These are phyloP conservation scores for Mastomys natalensis DNA, from an alignment of 2,113 vertebrate species.

Conservation along the genomic window DNA sequence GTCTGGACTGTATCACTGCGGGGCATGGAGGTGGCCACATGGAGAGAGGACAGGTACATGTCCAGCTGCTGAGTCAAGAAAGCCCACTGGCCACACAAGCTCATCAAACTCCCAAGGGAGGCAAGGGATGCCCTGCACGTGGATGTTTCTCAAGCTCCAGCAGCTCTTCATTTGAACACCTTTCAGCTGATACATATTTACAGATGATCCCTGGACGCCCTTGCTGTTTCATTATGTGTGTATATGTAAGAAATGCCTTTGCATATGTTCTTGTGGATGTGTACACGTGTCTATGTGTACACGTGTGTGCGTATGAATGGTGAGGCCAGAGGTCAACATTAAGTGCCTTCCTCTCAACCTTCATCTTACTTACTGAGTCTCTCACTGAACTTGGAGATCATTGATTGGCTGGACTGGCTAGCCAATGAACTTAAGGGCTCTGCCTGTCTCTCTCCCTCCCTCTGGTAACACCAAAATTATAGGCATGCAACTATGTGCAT, in stretches of 20 bases:
- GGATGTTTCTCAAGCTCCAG: neutral
- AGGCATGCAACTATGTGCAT: neutral
- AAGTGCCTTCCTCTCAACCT: neutral
- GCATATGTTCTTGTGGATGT: neutral
- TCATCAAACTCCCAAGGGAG: neutral
- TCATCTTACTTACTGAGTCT: neutral
- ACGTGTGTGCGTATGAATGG: too few species aligned
- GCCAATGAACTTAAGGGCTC: neutral
- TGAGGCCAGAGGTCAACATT: neutral
- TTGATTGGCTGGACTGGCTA: neutral
- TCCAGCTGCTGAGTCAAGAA: neutral
- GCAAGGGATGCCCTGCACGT: neutral
- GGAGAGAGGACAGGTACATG: neutral
- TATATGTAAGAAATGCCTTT: neutral
- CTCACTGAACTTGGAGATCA: neutral
- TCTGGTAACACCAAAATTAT: neutral
- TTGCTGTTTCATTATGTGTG: neutral
- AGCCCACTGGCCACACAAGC: neutral
- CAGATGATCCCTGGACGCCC: neutral
- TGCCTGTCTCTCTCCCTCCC: neutral
- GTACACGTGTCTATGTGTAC: too few species aligned
- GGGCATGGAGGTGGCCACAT: neutral
- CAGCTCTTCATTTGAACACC: neutral
- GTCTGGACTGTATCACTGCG: slow-evolving; percentile 40
- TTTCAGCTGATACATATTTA: neutral